Evolutionary conservation across 2,797 vertebrate genomes (phyloP).

Genomic region (Sebastes flavidus): DNA sequence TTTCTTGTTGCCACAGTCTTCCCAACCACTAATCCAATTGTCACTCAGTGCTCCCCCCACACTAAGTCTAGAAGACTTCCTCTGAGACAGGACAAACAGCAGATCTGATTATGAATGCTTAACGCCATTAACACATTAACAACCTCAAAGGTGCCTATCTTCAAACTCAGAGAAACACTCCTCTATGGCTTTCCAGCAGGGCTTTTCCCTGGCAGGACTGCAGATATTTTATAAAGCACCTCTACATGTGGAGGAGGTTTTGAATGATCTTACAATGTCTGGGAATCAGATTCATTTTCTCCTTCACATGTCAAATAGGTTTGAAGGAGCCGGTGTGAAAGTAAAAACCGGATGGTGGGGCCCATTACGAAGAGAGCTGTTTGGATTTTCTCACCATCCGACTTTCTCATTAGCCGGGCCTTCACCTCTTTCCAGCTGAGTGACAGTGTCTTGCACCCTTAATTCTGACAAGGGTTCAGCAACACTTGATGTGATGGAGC

Average conservation of each 20-base stretch:
- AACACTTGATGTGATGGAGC: constrained; percentile 28
- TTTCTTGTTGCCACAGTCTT: not conserved
- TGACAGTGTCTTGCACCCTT: constrained; percentile 48
- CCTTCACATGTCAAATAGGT: not conserved
- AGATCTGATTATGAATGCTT: constrained; percentile 29
- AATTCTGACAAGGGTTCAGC: constrained; percentile 55
- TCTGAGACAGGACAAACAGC: constrained; percentile 12
- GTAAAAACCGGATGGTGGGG: not conserved
- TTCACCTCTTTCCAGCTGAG: constrained; percentile 58
- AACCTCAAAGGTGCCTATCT: not conserved
- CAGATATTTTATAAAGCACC: not conserved
- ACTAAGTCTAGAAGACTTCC: constrained; percentile 18
- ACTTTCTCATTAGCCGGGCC: constrained; percentile 69
- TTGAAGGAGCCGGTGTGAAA: constrained; percentile 14
- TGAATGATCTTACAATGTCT: not conserved
- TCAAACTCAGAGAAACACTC: not conserved
- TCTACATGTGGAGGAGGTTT: not conserved
- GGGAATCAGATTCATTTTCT: constrained; percentile 17
- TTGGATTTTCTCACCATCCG: constrained; percentile 27
- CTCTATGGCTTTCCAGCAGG: not conserved
- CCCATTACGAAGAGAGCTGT: constrained; percentile 46
- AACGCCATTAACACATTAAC: constrained; percentile 42
- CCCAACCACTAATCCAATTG: not conserved
- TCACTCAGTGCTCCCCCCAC: not conserved
- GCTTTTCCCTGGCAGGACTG: not conserved